Evolutionary conservation across 2,113 vertebrate genomes (phyloP).

Genomic region (Callopanchax toddi): DNA sequence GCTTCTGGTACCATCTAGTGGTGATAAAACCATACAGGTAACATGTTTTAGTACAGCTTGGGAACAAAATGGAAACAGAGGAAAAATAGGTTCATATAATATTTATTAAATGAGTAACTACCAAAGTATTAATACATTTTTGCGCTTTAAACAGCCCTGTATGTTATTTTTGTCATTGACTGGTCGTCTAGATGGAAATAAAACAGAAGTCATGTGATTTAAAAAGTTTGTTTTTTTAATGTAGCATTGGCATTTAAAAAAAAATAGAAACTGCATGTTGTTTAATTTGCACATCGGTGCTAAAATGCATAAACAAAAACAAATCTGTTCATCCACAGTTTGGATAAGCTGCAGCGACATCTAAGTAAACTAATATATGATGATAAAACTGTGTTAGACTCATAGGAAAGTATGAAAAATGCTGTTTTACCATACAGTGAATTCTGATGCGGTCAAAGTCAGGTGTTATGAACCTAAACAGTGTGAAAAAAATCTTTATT

Average conservation of each 20-base stretch:
- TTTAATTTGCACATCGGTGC: conserved; percentile 15
- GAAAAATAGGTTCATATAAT: neutral
- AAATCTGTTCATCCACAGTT: conserved; percentile 13
- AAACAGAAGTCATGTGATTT: conserved; percentile 19
- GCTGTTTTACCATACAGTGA: too few species aligned
- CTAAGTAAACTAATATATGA: conserved; percentile 3
- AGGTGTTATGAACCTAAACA: too few species aligned
- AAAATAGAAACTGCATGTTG: conserved; percentile 3
- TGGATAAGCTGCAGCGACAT: conserved; percentile 12
- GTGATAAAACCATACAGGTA: conserved; percentile 13
- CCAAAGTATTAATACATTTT: neutral
- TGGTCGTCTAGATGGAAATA: conserved; percentile 2
- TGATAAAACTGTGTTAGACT: too few species aligned
- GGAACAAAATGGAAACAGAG: neutral
- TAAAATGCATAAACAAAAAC: conserved; percentile 26
- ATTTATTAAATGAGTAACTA: neutral
- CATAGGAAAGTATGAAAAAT: too few species aligned
- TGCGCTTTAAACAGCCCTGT: conserved; percentile 1
- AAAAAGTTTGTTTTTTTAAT: conserved; percentile 15
- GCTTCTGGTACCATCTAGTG: conserved; percentile 77
- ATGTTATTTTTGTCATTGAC: too few species aligned
- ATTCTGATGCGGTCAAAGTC: too few species aligned
- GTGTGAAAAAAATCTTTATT: too few species aligned
- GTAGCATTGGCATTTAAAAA: conserved; percentile 22
- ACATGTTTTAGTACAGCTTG: neutral